Conservation (phyloP, 2,888 invertebrate genomes). For the Cataglyphis livida region DNA sequence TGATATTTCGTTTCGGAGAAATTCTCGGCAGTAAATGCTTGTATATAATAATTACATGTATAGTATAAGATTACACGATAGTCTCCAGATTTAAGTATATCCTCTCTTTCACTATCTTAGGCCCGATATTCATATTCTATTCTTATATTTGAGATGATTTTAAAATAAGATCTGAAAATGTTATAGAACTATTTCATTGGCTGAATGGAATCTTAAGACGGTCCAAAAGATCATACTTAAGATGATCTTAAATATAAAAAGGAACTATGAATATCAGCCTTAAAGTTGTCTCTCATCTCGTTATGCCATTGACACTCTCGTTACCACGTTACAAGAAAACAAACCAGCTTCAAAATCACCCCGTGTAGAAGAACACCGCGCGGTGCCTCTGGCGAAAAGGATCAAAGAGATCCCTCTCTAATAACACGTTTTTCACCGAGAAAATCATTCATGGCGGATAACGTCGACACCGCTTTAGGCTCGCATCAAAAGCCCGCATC, state of each 20-base stretch:
- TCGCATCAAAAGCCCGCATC: constrained; percentile 30
- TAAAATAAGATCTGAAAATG: too few relatives aligned
- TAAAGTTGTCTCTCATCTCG: background rate
- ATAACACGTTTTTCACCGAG: constrained; percentile 46
- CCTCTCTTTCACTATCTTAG: background rate
- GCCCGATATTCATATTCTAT: too few relatives aligned
- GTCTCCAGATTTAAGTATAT: constrained; percentile 18
- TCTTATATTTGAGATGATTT: too few relatives aligned
- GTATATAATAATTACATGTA: background rate
- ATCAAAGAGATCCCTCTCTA: constrained; percentile 11
- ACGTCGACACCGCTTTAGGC: constrained; percentile 28
- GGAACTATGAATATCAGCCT: too few relatives aligned
- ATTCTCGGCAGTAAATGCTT: background rate
- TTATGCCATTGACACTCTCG: constrained; percentile 39
- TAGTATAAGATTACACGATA: background rate
- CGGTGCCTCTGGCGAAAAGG: constrained; percentile 1
- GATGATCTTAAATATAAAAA: too few relatives aligned
- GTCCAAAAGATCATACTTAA: too few relatives aligned
- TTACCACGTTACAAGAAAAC: background rate
- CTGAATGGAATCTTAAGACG: too few relatives aligned
- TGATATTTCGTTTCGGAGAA: constrained; percentile 44
- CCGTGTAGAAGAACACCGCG: background rate
- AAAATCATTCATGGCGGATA: constrained; percentile 48
- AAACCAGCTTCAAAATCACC: constrained; percentile 1
- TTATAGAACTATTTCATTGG: too few relatives aligned